Evolutionary conservation across 2,113 vertebrate genomes (phyloP).

Genomic region (Cygnus buccinator): DNA sequence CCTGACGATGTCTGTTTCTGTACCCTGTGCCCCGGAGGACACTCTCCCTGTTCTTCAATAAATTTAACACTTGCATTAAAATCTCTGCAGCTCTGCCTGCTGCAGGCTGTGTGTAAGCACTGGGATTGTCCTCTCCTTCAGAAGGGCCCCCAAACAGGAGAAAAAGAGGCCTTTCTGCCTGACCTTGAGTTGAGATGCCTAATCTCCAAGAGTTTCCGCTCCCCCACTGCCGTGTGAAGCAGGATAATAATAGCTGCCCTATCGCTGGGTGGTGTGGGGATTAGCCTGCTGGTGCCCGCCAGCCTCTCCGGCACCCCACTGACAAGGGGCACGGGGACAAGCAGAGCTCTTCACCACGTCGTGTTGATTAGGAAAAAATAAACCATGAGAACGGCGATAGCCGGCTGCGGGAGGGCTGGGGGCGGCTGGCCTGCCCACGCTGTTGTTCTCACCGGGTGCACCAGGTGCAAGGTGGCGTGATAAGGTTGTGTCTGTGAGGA

Average conservation of each 20-base stretch:
- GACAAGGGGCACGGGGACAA: not conserved
- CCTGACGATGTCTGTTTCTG: not conserved
- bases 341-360: not conserved
- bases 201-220: not conserved
- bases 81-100: not conserved
- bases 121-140: not conserved
- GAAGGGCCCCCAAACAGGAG: not conserved
- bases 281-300: not conserved
- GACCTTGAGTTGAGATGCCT: not conserved
- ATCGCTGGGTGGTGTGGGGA: not conserved
- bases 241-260: conserved; percentile 36
- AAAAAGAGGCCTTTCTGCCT: not conserved
- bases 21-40: accelerated
- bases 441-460: accelerated
- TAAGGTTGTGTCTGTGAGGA: accelerated
- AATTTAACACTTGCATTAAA: not conserved
- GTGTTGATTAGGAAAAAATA: not conserved
- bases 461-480: too few species aligned
- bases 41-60: not conserved
- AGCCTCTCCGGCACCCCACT: not conserved
- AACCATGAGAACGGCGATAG: not conserved
- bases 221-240: accelerated
- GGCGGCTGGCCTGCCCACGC: accelerated
- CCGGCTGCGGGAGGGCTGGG: not conserved
- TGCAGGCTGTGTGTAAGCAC: not conserved